phyloP scores from a whole-genome alignment of 2,797 vertebrate species.

The Psittacula derbiana region DNA sequence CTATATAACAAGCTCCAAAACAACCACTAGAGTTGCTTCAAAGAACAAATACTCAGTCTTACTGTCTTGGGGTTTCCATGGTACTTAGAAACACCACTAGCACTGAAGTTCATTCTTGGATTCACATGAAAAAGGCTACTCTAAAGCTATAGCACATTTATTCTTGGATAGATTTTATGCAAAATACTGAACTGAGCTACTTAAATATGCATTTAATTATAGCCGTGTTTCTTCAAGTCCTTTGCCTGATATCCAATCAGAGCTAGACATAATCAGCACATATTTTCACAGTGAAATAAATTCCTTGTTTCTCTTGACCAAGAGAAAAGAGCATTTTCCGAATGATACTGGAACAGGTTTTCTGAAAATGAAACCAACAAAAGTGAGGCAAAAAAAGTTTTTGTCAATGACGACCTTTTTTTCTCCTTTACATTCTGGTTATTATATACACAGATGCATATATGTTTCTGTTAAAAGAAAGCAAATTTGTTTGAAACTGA shows the following conservation, averaged over 20 bases:
- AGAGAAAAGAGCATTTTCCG: neutral
- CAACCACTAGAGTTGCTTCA: neutral
- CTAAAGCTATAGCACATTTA: neutral
- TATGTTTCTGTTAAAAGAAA: neutral
- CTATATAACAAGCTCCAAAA: neutral
- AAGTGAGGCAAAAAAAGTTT: neutral
- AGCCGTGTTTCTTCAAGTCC: neutral
- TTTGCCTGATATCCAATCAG: neutral
- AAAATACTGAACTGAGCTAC: neutral
- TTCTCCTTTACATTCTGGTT: neutral
- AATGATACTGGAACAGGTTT: neutral
- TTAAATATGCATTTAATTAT: neutral
- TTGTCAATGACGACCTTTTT: neutral
- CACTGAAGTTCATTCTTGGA: neutral
- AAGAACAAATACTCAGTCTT: neutral
- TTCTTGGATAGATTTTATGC: neutral
- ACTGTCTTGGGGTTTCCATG: neutral
- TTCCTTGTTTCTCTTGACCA: neutral
- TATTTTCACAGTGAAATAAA: neutral
- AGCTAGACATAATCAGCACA: neutral
- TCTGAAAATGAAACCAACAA: neutral
- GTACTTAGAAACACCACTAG: neutral
- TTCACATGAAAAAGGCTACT: neutral
- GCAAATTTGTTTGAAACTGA: neutral
- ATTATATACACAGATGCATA: neutral